Base-by-base conservation (phyloP, 2,797 vertebrate species). In the Xiphorhynchus erythropygius region DNA sequence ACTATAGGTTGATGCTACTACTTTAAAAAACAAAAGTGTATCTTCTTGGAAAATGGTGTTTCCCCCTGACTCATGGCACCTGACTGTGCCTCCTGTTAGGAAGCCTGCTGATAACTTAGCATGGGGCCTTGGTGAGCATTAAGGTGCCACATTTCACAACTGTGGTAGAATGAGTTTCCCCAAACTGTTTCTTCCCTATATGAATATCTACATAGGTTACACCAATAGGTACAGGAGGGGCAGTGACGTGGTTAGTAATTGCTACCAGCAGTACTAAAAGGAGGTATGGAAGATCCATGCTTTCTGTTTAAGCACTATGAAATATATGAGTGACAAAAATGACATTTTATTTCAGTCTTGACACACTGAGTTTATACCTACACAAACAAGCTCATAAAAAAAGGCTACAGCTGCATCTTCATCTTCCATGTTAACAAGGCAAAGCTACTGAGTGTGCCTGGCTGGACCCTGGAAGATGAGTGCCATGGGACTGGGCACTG, bases 371-470 rank as follows among this genome's bases (percentile, higher is more conserved):
- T 49, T 76, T 32, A 3, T 32, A 33, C 30, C 80, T 59, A 41
- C 32, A 55, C 42, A 53, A 75, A 55, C 13, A 30, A 46, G 32
- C 7, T 55, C 41, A 63, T 37, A 18, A 14, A 24, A 24, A 52
- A 49, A 32, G 23, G 33, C 56, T 74, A 49, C 32, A 25, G 22
- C 15, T 81, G 18, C 56, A 42, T 11, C 63, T 49, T 60, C 30
- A 35, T 35, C 39, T 44, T 41, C 41, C 17, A 5, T 1, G 2
- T 19, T 25, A 53, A 33, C 0, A 0, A 1, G 4, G 32, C 11
- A 1, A 1, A 80, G 56, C 13, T 65, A 18, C 44, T 28, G 39
- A 42, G 25, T 10, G 39, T 32, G 33, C 35, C 32, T 44, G 32
- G 47, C 14, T 7, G 2, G 33, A n/a, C 7, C n/a, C 25, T 9